Percentiles rank a stretch among this genome's conserved stretches.
These are phyloP conservation scores for Gobionotothen gibberifrons DNA, from an alignment of 2,797 vertebrate genomes.

Conservation along the genomic window DNA sequence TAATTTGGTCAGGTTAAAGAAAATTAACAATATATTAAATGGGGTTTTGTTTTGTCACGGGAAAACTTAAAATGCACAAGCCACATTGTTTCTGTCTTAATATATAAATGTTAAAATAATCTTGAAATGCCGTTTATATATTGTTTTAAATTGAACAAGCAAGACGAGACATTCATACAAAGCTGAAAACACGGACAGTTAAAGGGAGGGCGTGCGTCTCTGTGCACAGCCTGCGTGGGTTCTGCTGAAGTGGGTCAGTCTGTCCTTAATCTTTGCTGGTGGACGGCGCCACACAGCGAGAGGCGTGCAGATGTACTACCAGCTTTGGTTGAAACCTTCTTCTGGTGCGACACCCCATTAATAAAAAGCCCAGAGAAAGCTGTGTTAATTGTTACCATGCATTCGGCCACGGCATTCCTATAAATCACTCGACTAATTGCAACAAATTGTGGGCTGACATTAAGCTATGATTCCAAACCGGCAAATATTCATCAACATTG, in stretches of 20 bases:
- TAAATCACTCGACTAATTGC: constrained; percentile 87
- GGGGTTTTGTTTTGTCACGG: neutral
- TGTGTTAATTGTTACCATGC: constrained; percentile 86
- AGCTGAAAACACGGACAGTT: constrained; percentile 3
- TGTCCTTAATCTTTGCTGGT: constrained; percentile 37
- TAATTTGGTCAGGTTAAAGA: neutral
- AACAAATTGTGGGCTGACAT: constrained; percentile 88
- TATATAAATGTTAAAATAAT: neutral
- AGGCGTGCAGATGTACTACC: constrained; percentile 68
- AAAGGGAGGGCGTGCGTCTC: neutral
- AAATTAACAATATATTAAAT: constrained; percentile 26
- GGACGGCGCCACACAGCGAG: constrained; percentile 60
- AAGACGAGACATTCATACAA: neutral
- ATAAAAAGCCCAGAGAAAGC: constrained; percentile 82
- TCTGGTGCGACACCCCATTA: constrained; percentile 81
- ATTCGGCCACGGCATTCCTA: constrained; percentile 79
- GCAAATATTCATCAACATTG: constrained; percentile 88
- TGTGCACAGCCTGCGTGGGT: constrained; percentile 1
- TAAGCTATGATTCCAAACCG: constrained; percentile 87
- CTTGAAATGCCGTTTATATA: neutral
- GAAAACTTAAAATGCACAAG: constrained; percentile 11
- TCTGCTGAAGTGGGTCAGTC: constrained; percentile 24
- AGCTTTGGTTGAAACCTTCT: constrained; percentile 73
- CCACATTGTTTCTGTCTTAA: neutral
- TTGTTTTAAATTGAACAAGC: neutral